These are phyloP conservation scores for Drosophila azteca DNA, from an alignment of 1,140 invertebrate genomes.

Conservation along the genomic window DNA sequence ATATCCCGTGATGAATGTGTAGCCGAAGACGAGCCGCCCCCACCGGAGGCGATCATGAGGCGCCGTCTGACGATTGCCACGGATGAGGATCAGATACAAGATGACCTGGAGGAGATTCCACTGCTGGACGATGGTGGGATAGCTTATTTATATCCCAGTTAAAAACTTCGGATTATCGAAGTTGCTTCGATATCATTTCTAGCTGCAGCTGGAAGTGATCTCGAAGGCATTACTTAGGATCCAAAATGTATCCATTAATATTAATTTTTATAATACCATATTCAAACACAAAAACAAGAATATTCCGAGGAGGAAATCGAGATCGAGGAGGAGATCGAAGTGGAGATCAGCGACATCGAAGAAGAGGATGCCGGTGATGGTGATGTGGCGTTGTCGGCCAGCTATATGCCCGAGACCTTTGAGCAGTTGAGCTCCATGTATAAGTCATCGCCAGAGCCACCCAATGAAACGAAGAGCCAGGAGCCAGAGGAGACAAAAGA, in stretches of 20 bases:
- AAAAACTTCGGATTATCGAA: constrained; percentile 56
- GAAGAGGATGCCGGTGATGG: constrained; percentile 73
- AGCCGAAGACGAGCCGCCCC: constrained; percentile 62
- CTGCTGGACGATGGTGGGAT: constrained; percentile 76
- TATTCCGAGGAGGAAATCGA: constrained; percentile 75
- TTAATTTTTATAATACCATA: constrained; percentile 34
- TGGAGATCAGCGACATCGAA: constrained; percentile 67
- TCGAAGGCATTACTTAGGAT: constrained; percentile 9
- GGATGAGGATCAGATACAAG: constrained; percentile 70
- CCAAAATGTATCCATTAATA: constrained; percentile 8
- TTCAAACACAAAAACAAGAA: constrained; percentile 49
- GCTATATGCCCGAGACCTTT: constrained; percentile 82
- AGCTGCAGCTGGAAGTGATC: constrained; percentile 27
- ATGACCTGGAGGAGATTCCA: constrained; percentile 69
- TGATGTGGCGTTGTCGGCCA: constrained; percentile 73
- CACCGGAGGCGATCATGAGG: constrained; percentile 67
- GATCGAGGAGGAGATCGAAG: constrained; percentile 84
- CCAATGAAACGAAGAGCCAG: constrained; percentile 5
- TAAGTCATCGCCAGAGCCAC: constrained; percentile 24
- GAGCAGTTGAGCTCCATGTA: constrained; percentile 75
- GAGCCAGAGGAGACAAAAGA: constrained; percentile 25
- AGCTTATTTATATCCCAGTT: constrained; percentile 16
- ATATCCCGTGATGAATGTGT: constrained; percentile 22
- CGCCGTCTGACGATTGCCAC: constrained; percentile 77
- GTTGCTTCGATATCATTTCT: constrained; percentile 47